Conservation (phyloP, 2,113 vertebrate genomes). For the Sinocyclocheilus rhinocerous region DNA sequence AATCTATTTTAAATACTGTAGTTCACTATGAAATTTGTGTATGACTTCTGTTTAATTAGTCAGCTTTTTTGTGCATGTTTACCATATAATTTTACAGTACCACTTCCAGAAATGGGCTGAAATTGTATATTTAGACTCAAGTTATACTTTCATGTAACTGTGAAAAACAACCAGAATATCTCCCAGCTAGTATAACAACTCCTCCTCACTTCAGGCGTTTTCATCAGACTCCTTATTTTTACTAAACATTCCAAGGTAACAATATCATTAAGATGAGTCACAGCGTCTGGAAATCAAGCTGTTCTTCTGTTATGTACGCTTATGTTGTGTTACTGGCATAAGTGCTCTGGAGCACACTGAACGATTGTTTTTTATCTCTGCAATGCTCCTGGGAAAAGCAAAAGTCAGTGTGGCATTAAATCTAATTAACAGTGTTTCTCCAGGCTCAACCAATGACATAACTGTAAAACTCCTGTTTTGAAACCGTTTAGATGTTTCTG, state of each 20-base stretch:
- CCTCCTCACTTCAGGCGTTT: not conserved
- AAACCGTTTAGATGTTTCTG: not conserved
- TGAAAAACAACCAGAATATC: not conserved
- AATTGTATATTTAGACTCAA: not conserved
- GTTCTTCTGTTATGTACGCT: not conserved
- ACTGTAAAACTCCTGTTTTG: not conserved
- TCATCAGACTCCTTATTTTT: not conserved
- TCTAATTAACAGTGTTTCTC: slow-evolving; percentile 31
- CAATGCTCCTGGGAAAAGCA: slow-evolving; percentile 40
- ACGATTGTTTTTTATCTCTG: slow-evolving; percentile 25
- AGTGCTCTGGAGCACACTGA: slow-evolving; percentile 8
- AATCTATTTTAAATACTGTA: not conserved
- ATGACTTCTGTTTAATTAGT: not conserved
- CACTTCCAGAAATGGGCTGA: not conserved
- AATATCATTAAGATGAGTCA: not conserved
- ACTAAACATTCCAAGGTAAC: not conserved
- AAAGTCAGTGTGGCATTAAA: slow-evolving; percentile 57
- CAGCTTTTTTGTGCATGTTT: not conserved
- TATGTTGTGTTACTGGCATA: not conserved
- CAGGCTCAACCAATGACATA: not conserved
- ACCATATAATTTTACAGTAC: not conserved
- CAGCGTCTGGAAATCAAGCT: slow-evolving; percentile 3
- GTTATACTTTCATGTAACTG: not conserved
- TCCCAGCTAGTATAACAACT: not conserved
- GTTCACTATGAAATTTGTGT: not conserved